Evolutionary conservation across 2,113 vertebrate genomes (phyloP).

Genomic region (Bambusicola thoracicus): DNA sequence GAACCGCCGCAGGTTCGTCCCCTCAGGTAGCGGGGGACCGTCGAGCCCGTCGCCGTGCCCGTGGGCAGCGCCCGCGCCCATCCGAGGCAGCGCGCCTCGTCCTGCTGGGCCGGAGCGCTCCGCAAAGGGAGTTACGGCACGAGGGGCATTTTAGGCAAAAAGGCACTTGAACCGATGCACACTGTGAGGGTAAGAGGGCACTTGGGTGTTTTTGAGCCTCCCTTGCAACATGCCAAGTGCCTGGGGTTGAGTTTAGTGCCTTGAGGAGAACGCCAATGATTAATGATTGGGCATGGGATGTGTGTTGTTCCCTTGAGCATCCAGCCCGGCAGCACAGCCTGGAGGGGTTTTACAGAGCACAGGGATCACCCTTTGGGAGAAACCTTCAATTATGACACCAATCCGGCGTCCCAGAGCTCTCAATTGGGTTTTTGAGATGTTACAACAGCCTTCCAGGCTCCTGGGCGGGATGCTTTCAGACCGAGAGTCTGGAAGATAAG

Average conservation of each 20-base stretch:
- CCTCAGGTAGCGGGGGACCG: neutral
- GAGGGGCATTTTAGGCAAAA: neutral
- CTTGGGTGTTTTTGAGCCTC: neutral
- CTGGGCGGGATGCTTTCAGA: neutral
- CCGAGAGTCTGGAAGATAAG: neutral
- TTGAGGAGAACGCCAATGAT: no score
- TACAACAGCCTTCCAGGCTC: neutral
- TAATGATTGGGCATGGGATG: neutral
- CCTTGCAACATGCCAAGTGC: neutral
- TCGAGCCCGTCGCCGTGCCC: no score
- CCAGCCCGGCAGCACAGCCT: neutral
- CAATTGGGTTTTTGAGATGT: neutral
- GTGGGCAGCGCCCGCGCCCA: no score
- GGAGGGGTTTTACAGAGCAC: neutral
- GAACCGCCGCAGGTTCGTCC: neutral
- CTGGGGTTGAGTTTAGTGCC: neutral
- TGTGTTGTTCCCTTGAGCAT: neutral
- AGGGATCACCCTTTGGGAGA: neutral
- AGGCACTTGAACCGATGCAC: neutral
- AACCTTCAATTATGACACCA: neutral
- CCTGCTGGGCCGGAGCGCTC: neutral
- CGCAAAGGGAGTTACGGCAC: neutral
- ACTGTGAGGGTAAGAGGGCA: fast-evolving
- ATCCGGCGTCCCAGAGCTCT: neutral
- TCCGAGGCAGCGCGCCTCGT: no score